Evolutionary conservation across 2,113 vertebrate species (phyloP), one percentile per base, ranked within the genome.

Genomic region (Platanista minor): DNA sequence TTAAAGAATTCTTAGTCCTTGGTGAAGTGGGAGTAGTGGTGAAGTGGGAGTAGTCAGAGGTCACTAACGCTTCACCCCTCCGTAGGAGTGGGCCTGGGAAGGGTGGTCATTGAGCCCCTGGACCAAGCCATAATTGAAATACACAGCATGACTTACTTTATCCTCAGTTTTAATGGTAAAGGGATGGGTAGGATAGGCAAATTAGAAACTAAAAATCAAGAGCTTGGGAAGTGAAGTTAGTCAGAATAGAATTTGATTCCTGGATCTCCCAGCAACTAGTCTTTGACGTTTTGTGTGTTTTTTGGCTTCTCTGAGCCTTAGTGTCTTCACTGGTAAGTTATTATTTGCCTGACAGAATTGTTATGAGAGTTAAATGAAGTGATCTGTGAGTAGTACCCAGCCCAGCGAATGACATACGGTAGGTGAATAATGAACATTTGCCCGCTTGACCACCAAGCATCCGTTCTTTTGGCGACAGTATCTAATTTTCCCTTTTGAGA

Each of bases 1-100:
- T 75, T 87, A 64, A 88, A 36, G 49, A 77, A 36, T 64, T 75
- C 36, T 97, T 39, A 90, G 46, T 29, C 75, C 49, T 69, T 94
- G 57, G 14, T 82, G 41, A 8, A 59, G 0, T 54, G 10, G 20
- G 46, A 81, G 27, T 64, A 8, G 25, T n/a, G n/a, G n/a, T n/a
- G n/a, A n/a, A n/a, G n/a, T n/a, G n/a, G n/a, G 20, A 74, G 11
- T 2, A 27, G 31, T 17, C 41, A 31, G 6, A 0, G 3, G 33
- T 75, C 14, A 41, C 39, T 31, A 61, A 29, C 0, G 3, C 15
- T 43, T 29, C 13, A 15, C 1, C 31, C 25, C 6, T 66, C 57
- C 5, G 1, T 25, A 31, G 59, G 25, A 12, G 4, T 7, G 52
- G 0, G 3, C 10, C n/a, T 21, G 23, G 31, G 1, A n/a, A 75